Conservation (phyloP, 2,797 vertebrate genomes). For the Glyptemys insculpta region DNA sequence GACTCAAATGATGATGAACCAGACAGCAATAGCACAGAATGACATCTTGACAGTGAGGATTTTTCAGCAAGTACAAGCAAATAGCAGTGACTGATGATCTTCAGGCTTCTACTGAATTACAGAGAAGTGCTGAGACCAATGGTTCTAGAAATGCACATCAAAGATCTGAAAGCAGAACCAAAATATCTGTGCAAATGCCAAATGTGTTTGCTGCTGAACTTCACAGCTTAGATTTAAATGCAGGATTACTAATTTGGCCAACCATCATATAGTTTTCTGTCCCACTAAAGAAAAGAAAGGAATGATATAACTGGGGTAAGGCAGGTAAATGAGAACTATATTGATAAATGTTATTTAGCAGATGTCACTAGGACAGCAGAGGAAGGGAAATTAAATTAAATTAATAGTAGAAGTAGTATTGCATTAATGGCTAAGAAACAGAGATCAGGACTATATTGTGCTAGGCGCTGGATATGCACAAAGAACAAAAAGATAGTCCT, state of each 20-base stretch:
- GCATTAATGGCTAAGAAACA: neutral
- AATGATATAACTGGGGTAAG: slow-evolving; percentile 50
- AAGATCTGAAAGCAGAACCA: slow-evolving; percentile 11
- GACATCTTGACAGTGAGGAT: slow-evolving; percentile 22
- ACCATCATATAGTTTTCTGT: slow-evolving; percentile 6
- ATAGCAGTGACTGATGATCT: slow-evolving; percentile 27
- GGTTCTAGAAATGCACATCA: slow-evolving; percentile 27
- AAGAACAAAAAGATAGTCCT: neutral
- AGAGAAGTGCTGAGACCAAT: slow-evolving; percentile 6
- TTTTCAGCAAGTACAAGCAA: neutral
- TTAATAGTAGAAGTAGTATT: slow-evolving; percentile 34
- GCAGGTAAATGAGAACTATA: neutral
- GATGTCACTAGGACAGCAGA: slow-evolving; percentile 22
- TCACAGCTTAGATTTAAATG: slow-evolving; percentile 50
- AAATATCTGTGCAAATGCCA: slow-evolving; percentile 17
- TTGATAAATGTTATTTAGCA: slow-evolving; percentile 39
- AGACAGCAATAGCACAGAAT: neutral
- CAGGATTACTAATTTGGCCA: neutral
- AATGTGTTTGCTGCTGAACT: slow-evolving; percentile 44
- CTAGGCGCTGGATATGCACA: neutral
- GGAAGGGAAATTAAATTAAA: slow-evolving; percentile 34
- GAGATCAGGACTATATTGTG: neutral
- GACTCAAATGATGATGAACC: neutral
- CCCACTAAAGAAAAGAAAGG: slow-evolving; percentile 43
- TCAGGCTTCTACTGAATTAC: slow-evolving; percentile 13